Conservation (phyloP, 1,140 invertebrate genomes). For the Bombus pascuorum region DNA sequence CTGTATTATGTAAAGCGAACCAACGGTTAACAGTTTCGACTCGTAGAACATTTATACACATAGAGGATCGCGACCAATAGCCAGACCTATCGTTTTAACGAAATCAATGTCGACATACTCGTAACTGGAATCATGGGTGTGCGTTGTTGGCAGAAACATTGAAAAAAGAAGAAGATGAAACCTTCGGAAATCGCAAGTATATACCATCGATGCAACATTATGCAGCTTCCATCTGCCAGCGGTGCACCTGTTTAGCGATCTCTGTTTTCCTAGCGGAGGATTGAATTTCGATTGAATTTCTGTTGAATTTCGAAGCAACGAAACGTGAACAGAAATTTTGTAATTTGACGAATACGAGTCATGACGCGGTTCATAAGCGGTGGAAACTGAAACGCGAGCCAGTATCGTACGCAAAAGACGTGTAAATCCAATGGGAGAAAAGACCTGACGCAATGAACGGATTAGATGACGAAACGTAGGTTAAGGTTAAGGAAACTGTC, state of each 20-base stretch:
- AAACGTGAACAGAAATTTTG: neutral
- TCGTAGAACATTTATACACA: too few species aligned
- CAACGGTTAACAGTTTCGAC: neutral
- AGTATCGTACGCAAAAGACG: neutral
- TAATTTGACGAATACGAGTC: neutral
- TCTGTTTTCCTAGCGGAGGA: neutral
- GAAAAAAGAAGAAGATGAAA: too few species aligned
- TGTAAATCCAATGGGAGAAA: too few species aligned
- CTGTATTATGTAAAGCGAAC: neutral
- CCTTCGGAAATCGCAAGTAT: too few species aligned
- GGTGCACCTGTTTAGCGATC: neutral
- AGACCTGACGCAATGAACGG: too few species aligned
- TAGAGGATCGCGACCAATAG: too few species aligned
- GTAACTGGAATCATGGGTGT: neutral
- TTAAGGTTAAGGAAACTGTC: neutral
- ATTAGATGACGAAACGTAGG: neutral
- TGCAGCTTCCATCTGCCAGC: neutral
- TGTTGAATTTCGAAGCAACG: too few species aligned
- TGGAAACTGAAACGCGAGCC: too few species aligned
- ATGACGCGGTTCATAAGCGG: neutral
- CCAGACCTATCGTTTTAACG: neutral
- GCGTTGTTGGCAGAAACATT: too few species aligned
- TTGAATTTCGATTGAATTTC: neutral
- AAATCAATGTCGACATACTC: neutral
- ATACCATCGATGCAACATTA: too few species aligned